Evolutionary conservation across 2,113 vertebrate genomes (phyloP), one percentile per base, ranked within the genome.

Genomic region (Anguilla japonica): DNA sequence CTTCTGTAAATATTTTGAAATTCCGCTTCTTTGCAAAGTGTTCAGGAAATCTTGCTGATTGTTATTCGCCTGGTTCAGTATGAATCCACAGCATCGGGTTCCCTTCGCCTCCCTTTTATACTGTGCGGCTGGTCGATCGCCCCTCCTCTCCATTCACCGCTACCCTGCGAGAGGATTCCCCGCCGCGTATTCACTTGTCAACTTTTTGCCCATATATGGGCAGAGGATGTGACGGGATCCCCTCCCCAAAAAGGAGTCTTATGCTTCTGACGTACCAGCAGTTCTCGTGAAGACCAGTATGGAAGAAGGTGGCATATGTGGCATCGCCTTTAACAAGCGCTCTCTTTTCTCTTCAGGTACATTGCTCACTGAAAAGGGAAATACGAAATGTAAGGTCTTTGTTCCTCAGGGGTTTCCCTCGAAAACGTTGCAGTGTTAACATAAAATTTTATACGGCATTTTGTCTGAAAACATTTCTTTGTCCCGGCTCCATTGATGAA

Each of bases 141-240:
- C 95, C 97, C 97, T 97, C 97, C 97, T 96, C 96, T 95, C 96
- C 96, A 96, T 96, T 96, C 96, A 97, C 96, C 96, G 34, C 95
- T 95, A 97, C 97, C 97, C 97, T 97, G 92, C 98, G 97, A 98
- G 96, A 97, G 98, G 98, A 97, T 97, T 97, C 97, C 97, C 97
- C 97, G 95, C 96, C 94, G 96, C 95, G 95, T 95, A 96, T 94
- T 93, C 92, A 85, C 92, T 90, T 86, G 93, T 96, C 97, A 98
- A 97, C 97, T 98, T 97, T 96, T 96, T 97, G 98, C 97, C 98
- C 98, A 97, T 96, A 98, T 90, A 97, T 96, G 98, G 98, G 98
- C 96, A 97, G 97, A 98, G 98, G 98, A 98, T 98, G 97, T 98
- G 96, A 96, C 94, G 96, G 97, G 96, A 96, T 96, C 93, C 92